Evolutionary conservation across 1,140 invertebrate genomes (phyloP), one percentile per base, ranked within the genome.

Genomic region (Leptonema lineaticorne): DNA sequence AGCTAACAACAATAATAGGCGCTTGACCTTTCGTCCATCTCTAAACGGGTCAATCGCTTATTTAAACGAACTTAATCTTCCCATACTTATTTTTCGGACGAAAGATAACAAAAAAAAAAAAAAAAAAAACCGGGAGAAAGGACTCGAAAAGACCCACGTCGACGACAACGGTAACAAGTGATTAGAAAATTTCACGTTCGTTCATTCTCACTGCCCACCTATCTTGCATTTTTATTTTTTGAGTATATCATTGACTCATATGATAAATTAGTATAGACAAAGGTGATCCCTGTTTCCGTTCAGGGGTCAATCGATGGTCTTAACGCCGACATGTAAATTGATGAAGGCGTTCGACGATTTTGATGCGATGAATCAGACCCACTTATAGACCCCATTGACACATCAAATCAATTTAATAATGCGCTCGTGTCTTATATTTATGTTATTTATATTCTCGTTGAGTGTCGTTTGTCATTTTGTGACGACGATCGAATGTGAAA

Each of bases 291-390:
- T 16, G 41, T 45, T 72, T 69, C 66, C 70, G 37, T 28, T 62
- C 33, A 48, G 60, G n/a, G 70, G 70, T 72, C 48, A 69, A 72
- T 48, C 58, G 58, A 53, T 63, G 57, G 20, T 26, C 59, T 24
- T 67, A 66, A 59, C 24, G 46, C 48, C n/a, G n/a, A n/a, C n/a
- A n/a, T n/a, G 18, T 53, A 63, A 69, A 63, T 69, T 57, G 67
- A 67, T 57, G 67, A 72, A 59, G 67, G 63, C 65, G 70, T 66
- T 56, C 22, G 45, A 68, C 66, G 63, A 71, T 68, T 71, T 71
- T 20, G 69, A 72, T 57, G 45, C n/a, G 70, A 69, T 62, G 59
- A 62, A 41, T 62, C 59, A 62, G 30, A 58, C 28, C 24, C 1
- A 26, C n/a, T 22, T 16, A 33, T 45, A n/a, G n/a, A 11, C 30